Base-by-base conservation (phyloP, 1,140 invertebrate genomes). In the Drosophila sturtevanti region DNA sequence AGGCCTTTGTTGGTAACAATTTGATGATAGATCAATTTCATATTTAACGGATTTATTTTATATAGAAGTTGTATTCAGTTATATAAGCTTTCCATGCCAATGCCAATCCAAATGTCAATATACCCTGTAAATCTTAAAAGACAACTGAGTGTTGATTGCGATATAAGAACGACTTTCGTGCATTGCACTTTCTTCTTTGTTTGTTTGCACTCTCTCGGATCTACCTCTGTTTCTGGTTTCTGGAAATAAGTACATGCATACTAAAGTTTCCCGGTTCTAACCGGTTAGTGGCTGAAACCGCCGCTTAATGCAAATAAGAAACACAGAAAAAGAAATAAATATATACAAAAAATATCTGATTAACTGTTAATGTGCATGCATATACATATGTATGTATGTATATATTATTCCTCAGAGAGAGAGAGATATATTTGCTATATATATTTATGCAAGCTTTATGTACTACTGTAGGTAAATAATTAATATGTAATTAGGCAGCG, bases 121-220 rank as follows among this genome's bases (percentile, higher is more conserved):
- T n/a, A 24, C 24, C 24, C 24, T 24, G 4, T 2, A 24, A 24
- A 24, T 24, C 24, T 24, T 24, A 1, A 1, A 24, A 24, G 14
- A 59, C 34, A 38, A 38, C 27, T 14, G 9, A n/a, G 5, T 10
- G 14, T 18, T 14, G 11, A 22, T 34, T 24, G 14, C 51, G 51
- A 31, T 31, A 61, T 14, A 18, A 18, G 41, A 18, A 11, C 16
- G 41, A 21, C 9, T 48, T 48, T 16, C 7, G 82, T 87, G 72
- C 84, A 84, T 74, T 87, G 84, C 84, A 74, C 84, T 84, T 75
- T 51, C 16, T 41, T 21, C 54, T 67, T 62, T 51, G 34, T 67
- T 35, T 85, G 72, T 44, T 66, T 56, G 41, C 16, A 48, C 16
- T 48, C 41, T 18, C 41, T 48, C 41, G 4, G 41, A 16, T n/a